phyloP scores from a whole-genome alignment of 2,113 vertebrate genomes.

The Sorex fumeus region DNA sequence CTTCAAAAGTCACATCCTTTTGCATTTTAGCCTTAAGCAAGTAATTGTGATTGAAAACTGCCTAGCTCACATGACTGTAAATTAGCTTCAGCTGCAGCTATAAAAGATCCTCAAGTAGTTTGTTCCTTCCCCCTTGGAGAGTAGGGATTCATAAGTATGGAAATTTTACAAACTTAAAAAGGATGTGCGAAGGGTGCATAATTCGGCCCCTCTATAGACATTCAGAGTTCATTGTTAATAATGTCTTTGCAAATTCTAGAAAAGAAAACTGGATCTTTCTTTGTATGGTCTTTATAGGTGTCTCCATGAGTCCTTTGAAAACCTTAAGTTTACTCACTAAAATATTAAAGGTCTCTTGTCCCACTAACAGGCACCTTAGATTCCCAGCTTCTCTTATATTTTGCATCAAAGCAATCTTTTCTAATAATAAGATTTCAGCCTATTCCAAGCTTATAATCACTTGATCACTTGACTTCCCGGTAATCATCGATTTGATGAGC shows the following conservation, averaged over 20 bases:
- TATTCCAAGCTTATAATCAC: background rate
- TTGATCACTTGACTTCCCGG: too few species aligned
- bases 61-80: background rate
- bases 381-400: background rate
- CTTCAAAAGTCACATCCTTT: conserved; percentile 1
- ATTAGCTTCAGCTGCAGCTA: background rate
- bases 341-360: too few species aligned
- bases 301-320: too few species aligned
- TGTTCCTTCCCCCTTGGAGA: background rate
- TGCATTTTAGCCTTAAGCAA: conserved; percentile 4
- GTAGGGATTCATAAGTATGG: background rate
- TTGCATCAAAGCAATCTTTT: background rate
- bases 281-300: background rate
- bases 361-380: too few species aligned
- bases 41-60: background rate
- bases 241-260: background rate
- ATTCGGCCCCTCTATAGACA: background rate
- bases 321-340: too few species aligned
- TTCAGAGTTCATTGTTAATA: background rate
- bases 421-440: background rate
- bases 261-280: background rate
- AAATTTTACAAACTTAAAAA: background rate
- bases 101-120: background rate
- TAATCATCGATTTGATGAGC: too few species aligned
- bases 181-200: background rate